phyloP scores from a whole-genome alignment of 1,140 invertebrate species.

The Drosophila grimshawi region DNA sequence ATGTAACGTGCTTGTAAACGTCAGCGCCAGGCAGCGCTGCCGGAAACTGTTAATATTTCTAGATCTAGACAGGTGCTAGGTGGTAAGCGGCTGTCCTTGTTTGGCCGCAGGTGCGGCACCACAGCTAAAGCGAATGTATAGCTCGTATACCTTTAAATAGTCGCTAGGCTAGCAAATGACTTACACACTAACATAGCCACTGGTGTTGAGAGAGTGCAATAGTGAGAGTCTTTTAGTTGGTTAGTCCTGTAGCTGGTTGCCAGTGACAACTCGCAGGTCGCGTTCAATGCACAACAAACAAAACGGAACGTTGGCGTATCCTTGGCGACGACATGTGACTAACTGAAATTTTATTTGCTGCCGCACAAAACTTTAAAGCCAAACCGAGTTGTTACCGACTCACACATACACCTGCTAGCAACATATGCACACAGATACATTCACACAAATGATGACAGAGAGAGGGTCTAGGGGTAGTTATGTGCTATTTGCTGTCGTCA shows the following conservation, averaged over 20 bases:
- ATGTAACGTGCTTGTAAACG: conserved; percentile 60
- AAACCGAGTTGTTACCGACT: conserved; percentile 43
- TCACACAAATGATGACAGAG: conserved; percentile 6
- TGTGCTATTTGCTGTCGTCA: conserved; percentile 59
- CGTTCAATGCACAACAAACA: conserved; percentile 66
- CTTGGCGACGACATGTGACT: conserved; percentile 83
- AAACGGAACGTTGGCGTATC: conserved; percentile 72
- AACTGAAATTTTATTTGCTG: conserved; percentile 84
- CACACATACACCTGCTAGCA: conserved; percentile 18
- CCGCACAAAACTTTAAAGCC: conserved; percentile 83
- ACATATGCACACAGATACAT: conserved; percentile 26
- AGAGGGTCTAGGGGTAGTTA: conserved; percentile 56
- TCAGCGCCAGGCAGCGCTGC: conserved; percentile 37
- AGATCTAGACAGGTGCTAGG: conserved; percentile 76
- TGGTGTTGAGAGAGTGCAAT: not conserved
- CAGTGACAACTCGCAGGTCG: conserved; percentile 55
- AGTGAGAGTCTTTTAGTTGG: conserved; percentile 27
- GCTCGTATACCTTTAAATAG: conserved; percentile 32
- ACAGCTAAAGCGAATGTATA: conserved; percentile 22
- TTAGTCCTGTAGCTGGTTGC: conserved; percentile 54
- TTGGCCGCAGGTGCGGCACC: conserved; percentile 33
- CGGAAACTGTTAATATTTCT: conserved; percentile 59
- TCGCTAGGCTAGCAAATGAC: conserved; percentile 46
- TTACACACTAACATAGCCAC: conserved; percentile 32
- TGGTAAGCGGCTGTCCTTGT: conserved; percentile 64